Conservation (phyloP, 2,113 vertebrate species). For the Cottus gobio region DNA sequence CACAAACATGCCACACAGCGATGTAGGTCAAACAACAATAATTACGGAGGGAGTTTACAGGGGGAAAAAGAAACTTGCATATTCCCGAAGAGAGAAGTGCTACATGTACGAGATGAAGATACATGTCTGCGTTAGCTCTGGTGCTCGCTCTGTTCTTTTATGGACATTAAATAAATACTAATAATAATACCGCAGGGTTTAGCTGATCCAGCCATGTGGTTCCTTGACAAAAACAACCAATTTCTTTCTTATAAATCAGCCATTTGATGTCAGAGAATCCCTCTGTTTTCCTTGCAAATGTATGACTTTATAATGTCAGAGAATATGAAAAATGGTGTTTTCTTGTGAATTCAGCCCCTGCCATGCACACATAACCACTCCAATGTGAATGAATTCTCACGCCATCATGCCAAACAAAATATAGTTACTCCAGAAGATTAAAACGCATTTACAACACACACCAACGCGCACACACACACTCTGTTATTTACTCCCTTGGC, state of each 20-base stretch:
- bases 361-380: not conserved
- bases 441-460: conserved; percentile 14
- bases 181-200: too few species aligned
- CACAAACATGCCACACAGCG: not conserved
- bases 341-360: not conserved
- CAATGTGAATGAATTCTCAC: not conserved
- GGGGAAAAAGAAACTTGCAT: not conserved
- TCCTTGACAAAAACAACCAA: not conserved
- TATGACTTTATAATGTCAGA: not conserved
- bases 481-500: conserved; percentile 7
- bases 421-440: conserved; percentile 5
- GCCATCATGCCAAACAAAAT: not conserved
- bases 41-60: not conserved
- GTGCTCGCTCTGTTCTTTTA: too few species aligned
- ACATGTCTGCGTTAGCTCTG: too few species aligned
- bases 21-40: not conserved
- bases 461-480: not conserved
- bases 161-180: too few species aligned
- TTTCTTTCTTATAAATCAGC: too few species aligned
- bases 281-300: not conserved
- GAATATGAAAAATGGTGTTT: not conserved
- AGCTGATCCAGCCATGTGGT: not conserved
- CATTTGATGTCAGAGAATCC: not conserved
- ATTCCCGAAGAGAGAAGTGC: not conserved
- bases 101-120: not conserved